Percentiles rank a stretch among this genome's conserved stretches.
Conservation (phyloP, 2,113 vertebrate species). For the Melanotaenia duboulayi region DNA sequence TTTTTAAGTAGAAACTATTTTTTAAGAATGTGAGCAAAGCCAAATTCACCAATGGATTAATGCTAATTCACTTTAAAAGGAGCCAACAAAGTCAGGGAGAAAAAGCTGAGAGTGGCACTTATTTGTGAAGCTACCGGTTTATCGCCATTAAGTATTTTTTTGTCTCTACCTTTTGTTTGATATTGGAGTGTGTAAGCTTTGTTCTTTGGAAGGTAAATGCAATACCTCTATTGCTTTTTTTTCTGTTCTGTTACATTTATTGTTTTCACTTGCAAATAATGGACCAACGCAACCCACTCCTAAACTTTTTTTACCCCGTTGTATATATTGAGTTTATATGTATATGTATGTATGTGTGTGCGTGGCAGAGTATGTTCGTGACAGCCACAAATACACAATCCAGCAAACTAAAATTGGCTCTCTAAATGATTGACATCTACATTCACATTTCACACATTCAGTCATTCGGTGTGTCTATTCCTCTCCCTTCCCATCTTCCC, state of each 20-base stretch:
- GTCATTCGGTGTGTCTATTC: neutral
- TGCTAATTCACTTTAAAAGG: neutral
- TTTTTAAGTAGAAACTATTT: no score
- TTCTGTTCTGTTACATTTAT: neutral
- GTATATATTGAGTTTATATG: neutral
- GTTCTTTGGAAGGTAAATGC: neutral
- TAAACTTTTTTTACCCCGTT: neutral
- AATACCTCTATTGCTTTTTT: neutral
- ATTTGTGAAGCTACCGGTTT: no score
- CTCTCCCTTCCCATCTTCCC: slow-evolving; percentile 1
- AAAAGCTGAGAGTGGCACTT: neutral
- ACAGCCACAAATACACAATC: neutral
- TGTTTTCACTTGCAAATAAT: neutral
- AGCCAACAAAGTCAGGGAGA: neutral
- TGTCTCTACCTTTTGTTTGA: slow-evolving; percentile 1
- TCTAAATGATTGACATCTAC: slow-evolving; percentile 44
- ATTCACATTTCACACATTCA: slow-evolving; percentile 8
- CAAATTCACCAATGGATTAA: neutral
- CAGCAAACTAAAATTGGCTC: neutral
- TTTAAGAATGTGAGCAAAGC: no score
- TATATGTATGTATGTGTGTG: neutral
- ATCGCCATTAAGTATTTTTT: no score
- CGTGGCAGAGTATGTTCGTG: neutral
- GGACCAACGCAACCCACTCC: neutral
- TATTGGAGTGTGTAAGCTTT: neutral